Evolutionary conservation across 2,888 invertebrate genomes (phyloP), one percentile per base, ranked within the genome.

Genomic region (Nemapogon koenigi): DNA sequence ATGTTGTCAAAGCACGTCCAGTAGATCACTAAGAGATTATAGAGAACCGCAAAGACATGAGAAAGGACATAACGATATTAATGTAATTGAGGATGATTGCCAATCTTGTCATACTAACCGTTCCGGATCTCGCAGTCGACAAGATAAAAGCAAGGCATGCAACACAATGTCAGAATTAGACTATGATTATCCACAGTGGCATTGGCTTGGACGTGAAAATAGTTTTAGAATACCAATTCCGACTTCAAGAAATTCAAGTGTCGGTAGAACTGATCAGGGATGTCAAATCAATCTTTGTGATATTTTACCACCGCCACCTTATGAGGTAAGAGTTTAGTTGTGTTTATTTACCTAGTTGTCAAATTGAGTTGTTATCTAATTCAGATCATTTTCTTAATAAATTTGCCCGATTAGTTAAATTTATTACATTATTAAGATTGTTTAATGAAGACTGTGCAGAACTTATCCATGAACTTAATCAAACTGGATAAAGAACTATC

Each of bases 201-300:
- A 78, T 47, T 78, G 76, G 76, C 53, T 78, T 41, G 76, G 76
- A 37, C 63, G 76, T 45, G 76, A 76, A 62, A 78, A 78, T 60
- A 78, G 76, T 63, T 78, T 78, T 68, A 76, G 76, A 71, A 78
- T 76, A 59, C 76, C 76, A 51, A 69, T 76, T 57, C 76, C 66
- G 57, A 58, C 65, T 51, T 57, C 71, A 51, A 64, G 75, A 62
- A 69, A 75, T 60, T 72, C 75, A 57, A 35, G 35, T 51, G 67
- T 69, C 51, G 65, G 69, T 54, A 67, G 70, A 59, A 72, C 75
- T 53, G 78, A 76, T 52, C 76, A 75, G 57, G 70, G 76, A 60
- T 78, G 78, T 69, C 81, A 81, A 68, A 73, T 81, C 57, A 85
- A 84, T 68, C 83, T 84, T 70, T 83, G 84, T 66, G 84, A 85